Base-by-base conservation (phyloP, 1,140 invertebrate species). In the Halesus radiatus region DNA sequence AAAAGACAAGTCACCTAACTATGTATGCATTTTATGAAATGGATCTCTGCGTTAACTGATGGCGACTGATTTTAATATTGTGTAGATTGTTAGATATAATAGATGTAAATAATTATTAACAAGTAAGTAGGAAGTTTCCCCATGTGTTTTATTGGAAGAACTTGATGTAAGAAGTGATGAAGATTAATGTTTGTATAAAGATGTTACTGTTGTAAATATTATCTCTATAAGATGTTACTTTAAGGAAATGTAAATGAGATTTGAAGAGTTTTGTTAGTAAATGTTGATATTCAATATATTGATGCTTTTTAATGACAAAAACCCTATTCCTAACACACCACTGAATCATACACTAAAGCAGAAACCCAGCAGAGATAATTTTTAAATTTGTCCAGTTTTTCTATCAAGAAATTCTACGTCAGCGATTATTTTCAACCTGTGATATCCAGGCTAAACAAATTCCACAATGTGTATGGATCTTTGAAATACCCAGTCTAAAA, bases 201-300 rank as follows among this genome's bases (percentile, higher is more conserved):
- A 22, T 23, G 56, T 60, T 60, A 60, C 15, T 60, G 8, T 20
- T 60, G 56, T 60, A 60, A 60, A 60, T 60, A 60, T 13, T 60
- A 22, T 6, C 0, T 20, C 10, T 60, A 3, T 60, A 60, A 60
- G 56, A 60, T 23, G 56, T 60, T 22, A 18, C 15, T 13, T 22
- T 60, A 60, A 60, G 56, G 6, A 60, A 22, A 23, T 60, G 23
- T 60, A 60, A 60, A 60, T 16, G 3, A 13, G 0, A 22, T 0
- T 13, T 60, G 23, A 20, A 13, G 18, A 60, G 18, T 60, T 29
- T 60, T 60, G 56, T 60, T 60, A 60, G 56, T 60, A 60, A 60
- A 60, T 60, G 23, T 60, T 60, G 56, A 60, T 60, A 60, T 60
- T 60, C 56, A 60, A 20, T 60, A 60, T 20, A 45, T 45, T 20